Evolutionary conservation across 2,888 invertebrate genomes (phyloP).

Genomic region (Muschampia plurimacula): DNA sequence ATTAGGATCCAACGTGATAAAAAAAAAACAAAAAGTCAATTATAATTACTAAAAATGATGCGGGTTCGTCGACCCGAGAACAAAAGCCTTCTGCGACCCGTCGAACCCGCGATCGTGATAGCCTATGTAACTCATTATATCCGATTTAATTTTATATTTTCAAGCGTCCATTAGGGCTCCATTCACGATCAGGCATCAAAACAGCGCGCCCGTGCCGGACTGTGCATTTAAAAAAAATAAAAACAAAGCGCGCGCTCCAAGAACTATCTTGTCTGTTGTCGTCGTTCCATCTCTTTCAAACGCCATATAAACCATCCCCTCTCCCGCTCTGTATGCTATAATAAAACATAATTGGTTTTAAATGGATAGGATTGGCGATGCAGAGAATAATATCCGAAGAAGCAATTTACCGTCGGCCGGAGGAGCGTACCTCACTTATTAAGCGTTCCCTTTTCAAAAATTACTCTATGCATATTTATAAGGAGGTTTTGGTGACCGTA

Average conservation of each 20-base stretch:
- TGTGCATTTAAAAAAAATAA: constrained; percentile 54
- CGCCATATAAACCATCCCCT: constrained; percentile 48
- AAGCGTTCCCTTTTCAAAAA: constrained; percentile 65
- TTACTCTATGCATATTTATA: constrained; percentile 74
- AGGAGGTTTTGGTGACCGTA: constrained; percentile 42
- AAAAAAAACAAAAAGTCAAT: constrained; percentile 61
- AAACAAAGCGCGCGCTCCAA: constrained; percentile 53
- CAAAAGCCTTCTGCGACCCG: constrained; percentile 67
- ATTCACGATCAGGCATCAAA: constrained; percentile 66
- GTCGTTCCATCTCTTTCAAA: constrained; percentile 58
- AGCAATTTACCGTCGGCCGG: constrained; percentile 69
- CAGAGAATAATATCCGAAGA: constrained; percentile 66
- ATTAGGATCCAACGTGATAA: constrained; percentile 49
- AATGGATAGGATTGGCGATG: constrained; percentile 83
- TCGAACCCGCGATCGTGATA: constrained; percentile 64
- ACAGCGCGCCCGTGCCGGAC: constrained; percentile 62
- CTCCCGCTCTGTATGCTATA: constrained; percentile 65
- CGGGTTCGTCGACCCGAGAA: constrained; percentile 63
- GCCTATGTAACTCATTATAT: constrained; percentile 76
- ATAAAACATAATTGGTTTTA: constrained; percentile 85
- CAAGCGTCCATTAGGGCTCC: constrained; percentile 73
- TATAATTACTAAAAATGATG: constrained; percentile 68
- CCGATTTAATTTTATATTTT: constrained; percentile 78
- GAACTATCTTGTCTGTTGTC: constrained; percentile 61
- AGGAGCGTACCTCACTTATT: constrained; percentile 65